phyloP scores from a whole-genome alignment of 2,797 vertebrate genomes.

The Semaprochilodus insignis region DNA sequence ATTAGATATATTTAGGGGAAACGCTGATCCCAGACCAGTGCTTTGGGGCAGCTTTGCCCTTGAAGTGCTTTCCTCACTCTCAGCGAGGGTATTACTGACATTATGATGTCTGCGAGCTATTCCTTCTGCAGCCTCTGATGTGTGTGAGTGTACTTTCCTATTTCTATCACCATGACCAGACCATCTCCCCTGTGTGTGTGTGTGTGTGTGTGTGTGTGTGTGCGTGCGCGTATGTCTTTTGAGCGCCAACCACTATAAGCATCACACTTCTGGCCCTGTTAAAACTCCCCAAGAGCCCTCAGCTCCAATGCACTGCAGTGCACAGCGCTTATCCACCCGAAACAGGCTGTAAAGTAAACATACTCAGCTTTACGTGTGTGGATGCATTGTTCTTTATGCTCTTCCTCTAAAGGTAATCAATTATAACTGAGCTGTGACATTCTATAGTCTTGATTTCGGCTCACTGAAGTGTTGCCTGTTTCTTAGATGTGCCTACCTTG shows the following conservation, averaged over 20 bases:
- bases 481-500: too few relatives aligned
- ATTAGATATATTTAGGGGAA: conserved; percentile 4
- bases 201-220: neutral
- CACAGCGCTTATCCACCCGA: neutral
- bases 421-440: neutral
- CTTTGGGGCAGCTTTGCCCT: conserved; percentile 3
- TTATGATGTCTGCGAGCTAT: conserved; percentile 60
- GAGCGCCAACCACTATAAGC: neutral
- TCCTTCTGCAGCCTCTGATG: conserved; percentile 10
- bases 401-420: neutral
- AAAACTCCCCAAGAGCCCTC: conserved; percentile 26
- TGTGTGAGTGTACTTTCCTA: conserved; percentile 40
- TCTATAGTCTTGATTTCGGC: neutral
- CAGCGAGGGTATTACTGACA: conserved; percentile 66
- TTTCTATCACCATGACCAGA: conserved; percentile 64
- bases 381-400: neutral
- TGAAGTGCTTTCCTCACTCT: conserved; percentile 38
- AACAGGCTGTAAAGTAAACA: neutral
- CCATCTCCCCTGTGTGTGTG: conserved; percentile 57
- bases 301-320: neutral
- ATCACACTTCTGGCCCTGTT: conserved; percentile 58
- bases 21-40: conserved; percentile 4
- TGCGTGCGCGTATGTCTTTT: neutral
- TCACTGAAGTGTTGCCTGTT: too few relatives aligned
- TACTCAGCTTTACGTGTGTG: neutral